Conservation (phyloP, 2,113 vertebrate species). For the Callionymus lyra region DNA sequence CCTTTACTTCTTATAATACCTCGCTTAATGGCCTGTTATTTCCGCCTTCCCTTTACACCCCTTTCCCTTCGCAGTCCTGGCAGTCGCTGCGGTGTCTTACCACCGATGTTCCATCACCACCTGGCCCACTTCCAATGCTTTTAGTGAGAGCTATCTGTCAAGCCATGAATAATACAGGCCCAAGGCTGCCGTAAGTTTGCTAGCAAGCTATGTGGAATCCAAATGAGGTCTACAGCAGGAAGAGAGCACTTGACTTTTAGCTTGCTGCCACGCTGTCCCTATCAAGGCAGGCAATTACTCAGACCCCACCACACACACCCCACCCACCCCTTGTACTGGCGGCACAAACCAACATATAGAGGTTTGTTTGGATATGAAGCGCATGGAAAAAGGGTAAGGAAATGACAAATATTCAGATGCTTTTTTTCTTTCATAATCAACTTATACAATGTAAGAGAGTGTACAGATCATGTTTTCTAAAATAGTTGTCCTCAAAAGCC, state of each 20-base stretch:
- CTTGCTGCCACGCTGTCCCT: slow-evolving; percentile 76
- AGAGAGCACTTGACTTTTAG: slow-evolving; percentile 88
- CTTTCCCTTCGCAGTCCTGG: slow-evolving; percentile 14
- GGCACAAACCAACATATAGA: too few species aligned
- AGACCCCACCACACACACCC: slow-evolving; percentile 83
- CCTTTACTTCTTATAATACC: slow-evolving; percentile 5
- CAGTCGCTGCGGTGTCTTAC: slow-evolving; percentile 58
- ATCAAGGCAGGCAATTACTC: slow-evolving; percentile 97
- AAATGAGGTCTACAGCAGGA: slow-evolving; percentile 97
- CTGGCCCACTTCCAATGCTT: slow-evolving; percentile 94
- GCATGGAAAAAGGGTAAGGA: too few species aligned
- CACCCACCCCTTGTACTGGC: slow-evolving; percentile 61
- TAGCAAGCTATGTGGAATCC: slow-evolving; percentile 79
- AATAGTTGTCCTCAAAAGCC: too few species aligned
- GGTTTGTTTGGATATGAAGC: too few species aligned
- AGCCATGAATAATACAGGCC: slow-evolving; percentile 98
- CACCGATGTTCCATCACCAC: slow-evolving; percentile 76
- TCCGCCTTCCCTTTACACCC: slow-evolving; percentile 5
- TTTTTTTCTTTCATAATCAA: too few species aligned
- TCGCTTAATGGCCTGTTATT: slow-evolving; percentile 2
- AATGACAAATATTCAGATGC: too few species aligned
- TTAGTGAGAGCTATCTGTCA: slow-evolving; percentile 97
- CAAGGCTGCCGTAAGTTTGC: slow-evolving; percentile 75
- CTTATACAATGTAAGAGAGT: too few species aligned
- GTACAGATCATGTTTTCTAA: too few species aligned